phyloP scores from a whole-genome alignment of 1,140 invertebrate genomes.

The Aradophagus sp. region DNA sequence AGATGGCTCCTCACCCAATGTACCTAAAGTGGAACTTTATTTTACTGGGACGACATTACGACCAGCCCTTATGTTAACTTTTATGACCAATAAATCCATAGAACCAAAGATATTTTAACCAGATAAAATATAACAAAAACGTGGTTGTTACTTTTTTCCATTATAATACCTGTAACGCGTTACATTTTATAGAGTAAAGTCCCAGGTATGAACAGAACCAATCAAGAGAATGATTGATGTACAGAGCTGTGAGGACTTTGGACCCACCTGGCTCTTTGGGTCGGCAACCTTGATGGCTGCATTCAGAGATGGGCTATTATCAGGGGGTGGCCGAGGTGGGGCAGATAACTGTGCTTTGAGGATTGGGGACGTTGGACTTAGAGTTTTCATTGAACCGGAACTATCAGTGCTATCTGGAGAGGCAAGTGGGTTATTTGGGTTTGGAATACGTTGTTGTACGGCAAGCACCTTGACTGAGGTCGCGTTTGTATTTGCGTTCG shows the following conservation, averaged over 20 bases:
- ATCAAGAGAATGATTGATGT: slow-evolving; percentile 56
- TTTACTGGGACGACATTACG: no score
- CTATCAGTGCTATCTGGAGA: slow-evolving; percentile 67
- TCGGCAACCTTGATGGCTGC: slow-evolving; percentile 75
- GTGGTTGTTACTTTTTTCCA: no score
- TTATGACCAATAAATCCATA: no score
- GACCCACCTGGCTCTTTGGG: slow-evolving; percentile 79
- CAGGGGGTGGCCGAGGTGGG: slow-evolving; percentile 77
- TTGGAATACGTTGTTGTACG: slow-evolving; percentile 71
- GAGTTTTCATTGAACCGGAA: slow-evolving; percentile 62
- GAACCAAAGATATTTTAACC: no score
- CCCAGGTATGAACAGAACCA: no score
- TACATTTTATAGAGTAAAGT: no score
- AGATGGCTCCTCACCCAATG: no score
- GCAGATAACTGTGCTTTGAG: slow-evolving; percentile 85
- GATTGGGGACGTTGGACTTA: slow-evolving; percentile 80
- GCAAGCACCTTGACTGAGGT: slow-evolving; percentile 73
- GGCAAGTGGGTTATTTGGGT: slow-evolving; percentile 64
- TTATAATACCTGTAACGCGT: no score
- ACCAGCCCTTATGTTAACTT: no score
- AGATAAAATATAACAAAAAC: no score
- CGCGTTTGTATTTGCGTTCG: slow-evolving; percentile 63
- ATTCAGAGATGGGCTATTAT: slow-evolving; percentile 67
- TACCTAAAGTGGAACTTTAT: no score
- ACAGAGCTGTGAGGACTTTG: slow-evolving; percentile 66